Evolutionary conservation across 2,113 vertebrate genomes (phyloP), one percentile per base, ranked within the genome.

Genomic region (Thryonomys swinderianus): DNA sequence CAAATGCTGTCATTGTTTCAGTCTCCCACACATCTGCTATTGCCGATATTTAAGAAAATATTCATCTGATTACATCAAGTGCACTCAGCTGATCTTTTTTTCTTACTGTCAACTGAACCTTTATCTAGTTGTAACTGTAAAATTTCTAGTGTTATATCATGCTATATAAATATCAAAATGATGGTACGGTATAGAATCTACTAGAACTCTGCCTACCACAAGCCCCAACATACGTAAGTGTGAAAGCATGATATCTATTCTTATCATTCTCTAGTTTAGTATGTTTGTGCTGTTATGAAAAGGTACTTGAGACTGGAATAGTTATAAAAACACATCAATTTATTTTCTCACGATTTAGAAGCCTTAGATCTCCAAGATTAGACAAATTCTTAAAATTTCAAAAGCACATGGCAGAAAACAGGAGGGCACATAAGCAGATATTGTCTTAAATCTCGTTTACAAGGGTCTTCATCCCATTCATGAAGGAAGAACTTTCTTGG

Each of bases 91-190:
- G 42, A 62, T 42, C 18, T 23, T 45, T 67, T 40, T 61, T 2
- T 74, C 40, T 71, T 27, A 78, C 32, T 40, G 12, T 55, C 79
- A 80, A 40, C 25, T 55, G 55, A 69, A 34, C 69, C 21, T 9
- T 74, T 81, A 57, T 11, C n/a, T 61, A 69, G 32, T 80, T 59
- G 40, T 5, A 91, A 55, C 73, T 83, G 21, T 13, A 66, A 78
- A 23, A 42, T 61, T 1, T 74, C 37, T 62, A 8, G 90, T 67
- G 27, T 0, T 2, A 3, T 67, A 6, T 40, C 42, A 73, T 20
- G 0, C 27, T 53, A 7, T 27, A n/a, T 27, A 89, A 34, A 53
- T 16, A 51, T n/a, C 1, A 2, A 1, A 48, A 0, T 67, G n/a
- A 40, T 25, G 23, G 7, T 13, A 64, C 2, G 7, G 0, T 0